These are phyloP conservation scores for Dicycla oo DNA, from an alignment of 2,888 invertebrate species.

Conservation along the genomic window DNA sequence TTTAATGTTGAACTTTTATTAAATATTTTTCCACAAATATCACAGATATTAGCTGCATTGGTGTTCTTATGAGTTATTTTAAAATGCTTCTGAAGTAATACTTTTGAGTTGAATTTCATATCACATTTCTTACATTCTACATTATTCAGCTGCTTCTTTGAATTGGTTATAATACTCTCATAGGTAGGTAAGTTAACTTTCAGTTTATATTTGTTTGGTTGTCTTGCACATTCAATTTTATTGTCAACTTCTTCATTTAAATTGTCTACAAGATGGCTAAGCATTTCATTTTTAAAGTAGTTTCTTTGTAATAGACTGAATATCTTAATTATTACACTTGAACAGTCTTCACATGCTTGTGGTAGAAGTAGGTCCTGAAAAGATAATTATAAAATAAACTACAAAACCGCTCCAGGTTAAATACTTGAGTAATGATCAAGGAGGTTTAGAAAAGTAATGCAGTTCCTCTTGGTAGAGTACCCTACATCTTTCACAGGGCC, in stretches of 20 bases:
- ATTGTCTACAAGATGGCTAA: slow-evolving; percentile 49
- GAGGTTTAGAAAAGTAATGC: neutral
- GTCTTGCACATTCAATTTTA: slow-evolving; percentile 19
- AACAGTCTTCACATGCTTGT: slow-evolving; percentile 72
- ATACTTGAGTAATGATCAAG: neutral
- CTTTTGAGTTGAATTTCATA: slow-evolving; percentile 63
- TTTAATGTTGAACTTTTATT: slow-evolving; percentile 63
- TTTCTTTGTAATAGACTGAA: slow-evolving; percentile 69
- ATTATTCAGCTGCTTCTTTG: neutral
- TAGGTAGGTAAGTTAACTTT: slow-evolving; percentile 43
- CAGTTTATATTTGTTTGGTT: slow-evolving; percentile 45
- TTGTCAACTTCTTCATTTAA: slow-evolving; percentile 63
- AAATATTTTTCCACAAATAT: slow-evolving; percentile 71
- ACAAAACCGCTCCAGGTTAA: neutral
- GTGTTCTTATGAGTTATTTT: slow-evolving; percentile 51
- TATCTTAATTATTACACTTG: slow-evolving; percentile 69
- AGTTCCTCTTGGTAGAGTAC: neutral
- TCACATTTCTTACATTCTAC: slow-evolving; percentile 32
- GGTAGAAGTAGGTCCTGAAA: slow-evolving; percentile 73
- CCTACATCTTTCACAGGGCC: neutral
- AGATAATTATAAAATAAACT: neutral
- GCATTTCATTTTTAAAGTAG: slow-evolving; percentile 58
- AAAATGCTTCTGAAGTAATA: slow-evolving; percentile 57
- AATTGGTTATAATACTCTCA: slow-evolving; percentile 39
- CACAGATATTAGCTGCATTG: slow-evolving; percentile 67